These are phyloP conservation scores for Falco peregrinus DNA, from an alignment of 2,797 vertebrate species.

Conservation along the genomic window DNA sequence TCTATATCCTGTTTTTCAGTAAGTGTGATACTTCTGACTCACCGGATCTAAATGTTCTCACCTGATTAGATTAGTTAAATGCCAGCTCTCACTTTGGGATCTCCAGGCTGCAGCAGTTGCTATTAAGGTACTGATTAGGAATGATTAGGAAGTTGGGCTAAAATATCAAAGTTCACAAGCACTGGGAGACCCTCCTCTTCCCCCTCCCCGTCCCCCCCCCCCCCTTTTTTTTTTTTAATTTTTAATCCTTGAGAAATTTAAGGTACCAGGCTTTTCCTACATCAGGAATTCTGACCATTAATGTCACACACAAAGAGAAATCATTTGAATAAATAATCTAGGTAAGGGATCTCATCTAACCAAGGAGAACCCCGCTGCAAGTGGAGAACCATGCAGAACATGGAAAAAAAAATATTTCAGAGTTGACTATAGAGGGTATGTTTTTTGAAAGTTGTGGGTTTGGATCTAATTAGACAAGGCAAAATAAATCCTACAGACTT, in stretches of 20 bases:
- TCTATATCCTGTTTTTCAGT: constrained; percentile 20
- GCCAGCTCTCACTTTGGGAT: constrained; percentile 45
- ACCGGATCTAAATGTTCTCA: constrained; percentile 4
- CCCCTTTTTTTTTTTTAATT: background rate
- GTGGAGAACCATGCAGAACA: background rate
- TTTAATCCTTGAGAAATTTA: background rate
- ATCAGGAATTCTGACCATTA: background rate
- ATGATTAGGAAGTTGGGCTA: constrained; percentile 35
- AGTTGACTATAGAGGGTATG: background rate
- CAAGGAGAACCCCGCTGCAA: background rate
- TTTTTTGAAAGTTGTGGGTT: background rate
- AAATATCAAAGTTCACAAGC: constrained; percentile 48
- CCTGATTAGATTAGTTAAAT: constrained; percentile 56
- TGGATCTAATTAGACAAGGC: background rate
- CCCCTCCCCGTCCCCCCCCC: too few relatives aligned
- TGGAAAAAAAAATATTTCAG: background rate
- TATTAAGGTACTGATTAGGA: constrained; percentile 51
- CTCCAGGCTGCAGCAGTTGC: background rate
- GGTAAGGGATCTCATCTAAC: background rate
- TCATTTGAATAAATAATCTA: background rate
- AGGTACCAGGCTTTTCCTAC: background rate
- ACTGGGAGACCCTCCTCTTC: background rate
- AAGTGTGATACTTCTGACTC: constrained; percentile 42
- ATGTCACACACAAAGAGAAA: background rate
- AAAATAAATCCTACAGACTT: background rate